Conservation (phyloP, 2,113 vertebrate species). For the Thamnophis sirtalis region DNA sequence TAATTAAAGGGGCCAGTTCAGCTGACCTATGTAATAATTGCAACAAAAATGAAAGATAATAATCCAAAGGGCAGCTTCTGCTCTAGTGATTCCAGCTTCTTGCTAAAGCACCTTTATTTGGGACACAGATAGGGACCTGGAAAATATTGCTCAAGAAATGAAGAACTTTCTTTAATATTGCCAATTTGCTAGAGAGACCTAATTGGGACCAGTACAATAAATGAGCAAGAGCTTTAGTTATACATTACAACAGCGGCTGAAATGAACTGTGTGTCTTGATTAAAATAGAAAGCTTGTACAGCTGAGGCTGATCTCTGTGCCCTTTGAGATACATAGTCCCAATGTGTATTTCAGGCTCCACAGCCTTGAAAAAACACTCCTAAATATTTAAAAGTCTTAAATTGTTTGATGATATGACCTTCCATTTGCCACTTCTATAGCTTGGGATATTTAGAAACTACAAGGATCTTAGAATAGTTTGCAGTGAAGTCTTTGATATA, state of each 20-base stretch:
- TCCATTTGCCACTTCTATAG: background rate
- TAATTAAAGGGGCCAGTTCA: background rate
- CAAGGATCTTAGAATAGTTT: background rate
- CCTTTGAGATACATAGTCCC: background rate
- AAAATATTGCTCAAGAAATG: background rate
- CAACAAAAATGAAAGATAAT: background rate
- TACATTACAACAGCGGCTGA: background rate
- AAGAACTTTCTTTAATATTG: background rate
- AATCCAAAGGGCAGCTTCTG: background rate
- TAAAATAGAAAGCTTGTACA: background rate
- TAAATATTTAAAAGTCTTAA: background rate
- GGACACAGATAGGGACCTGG: background rate
- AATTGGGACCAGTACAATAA: background rate
- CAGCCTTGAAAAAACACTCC: background rate
- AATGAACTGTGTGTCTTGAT: background rate
- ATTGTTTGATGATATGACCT: background rate
- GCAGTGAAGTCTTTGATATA: background rate
- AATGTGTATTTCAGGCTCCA: background rate
- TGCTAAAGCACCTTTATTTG: background rate
- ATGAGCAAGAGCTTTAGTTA: background rate
- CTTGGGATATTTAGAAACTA: background rate
- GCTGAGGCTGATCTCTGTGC: background rate
- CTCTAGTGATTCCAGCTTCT: background rate
- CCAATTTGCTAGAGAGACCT: background rate
- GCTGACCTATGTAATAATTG: background rate